phyloP scores from a whole-genome alignment of 2,113 vertebrate species.

The Numenius arquata region DNA sequence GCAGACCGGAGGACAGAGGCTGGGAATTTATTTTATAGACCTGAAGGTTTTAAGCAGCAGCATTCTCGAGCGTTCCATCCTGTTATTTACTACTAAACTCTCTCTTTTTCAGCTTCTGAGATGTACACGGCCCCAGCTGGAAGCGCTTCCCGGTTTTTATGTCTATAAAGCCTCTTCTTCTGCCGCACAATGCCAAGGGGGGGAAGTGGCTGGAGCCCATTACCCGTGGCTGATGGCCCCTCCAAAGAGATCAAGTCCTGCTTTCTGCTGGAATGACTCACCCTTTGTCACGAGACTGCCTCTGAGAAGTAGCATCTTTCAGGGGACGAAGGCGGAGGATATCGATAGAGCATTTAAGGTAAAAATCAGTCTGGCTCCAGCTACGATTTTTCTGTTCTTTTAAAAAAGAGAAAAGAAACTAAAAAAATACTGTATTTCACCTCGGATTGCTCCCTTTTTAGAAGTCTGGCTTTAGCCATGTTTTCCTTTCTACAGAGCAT shows the following conservation, averaged over 20 bases:
- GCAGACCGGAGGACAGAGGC: not conserved
- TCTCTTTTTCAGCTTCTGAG: not conserved
- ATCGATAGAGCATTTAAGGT: not conserved
- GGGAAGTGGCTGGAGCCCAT: not conserved
- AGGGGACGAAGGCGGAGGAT: not conserved
- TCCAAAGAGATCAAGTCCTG: not conserved
- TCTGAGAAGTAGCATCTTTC: not conserved
- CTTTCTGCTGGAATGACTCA: not conserved
- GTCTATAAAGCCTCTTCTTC: not conserved
- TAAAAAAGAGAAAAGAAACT: not conserved
- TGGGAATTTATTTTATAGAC: not conserved
- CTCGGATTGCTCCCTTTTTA: not conserved
- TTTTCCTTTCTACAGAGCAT: too few relatives aligned
- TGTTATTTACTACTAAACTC: not conserved
- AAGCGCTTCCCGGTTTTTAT: accelerated
- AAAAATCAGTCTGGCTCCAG: not conserved
- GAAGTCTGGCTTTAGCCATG: too few relatives aligned
- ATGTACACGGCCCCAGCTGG: accelerated
- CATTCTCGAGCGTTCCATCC: not conserved
- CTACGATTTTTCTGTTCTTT: not conserved
- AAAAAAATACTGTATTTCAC: accelerated
- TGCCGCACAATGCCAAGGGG: not conserved
- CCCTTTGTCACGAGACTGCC: not conserved
- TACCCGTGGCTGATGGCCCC: too few relatives aligned
- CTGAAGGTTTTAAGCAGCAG: not conserved